Evolutionary conservation across 2,113 vertebrate genomes (phyloP), one percentile per base, ranked within the genome.

Genomic region (Gavialis gangeticus): DNA sequence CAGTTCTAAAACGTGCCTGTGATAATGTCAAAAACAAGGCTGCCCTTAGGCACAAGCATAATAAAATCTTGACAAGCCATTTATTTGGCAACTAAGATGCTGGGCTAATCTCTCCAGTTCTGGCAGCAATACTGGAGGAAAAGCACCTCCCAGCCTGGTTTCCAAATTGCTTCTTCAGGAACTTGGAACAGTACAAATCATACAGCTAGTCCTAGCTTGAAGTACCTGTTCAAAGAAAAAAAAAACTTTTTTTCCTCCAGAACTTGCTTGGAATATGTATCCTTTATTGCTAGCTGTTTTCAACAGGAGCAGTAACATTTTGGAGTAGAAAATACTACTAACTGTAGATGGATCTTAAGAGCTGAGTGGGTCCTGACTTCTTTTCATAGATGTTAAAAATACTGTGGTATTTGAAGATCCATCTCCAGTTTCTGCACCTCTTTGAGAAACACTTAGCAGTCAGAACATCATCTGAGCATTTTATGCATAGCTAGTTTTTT

Each of bases 201-300:
- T 71, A 37, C 59, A 56, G 4, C 7, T 56, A 88, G 67, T 82
- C 92, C 75, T 93, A 92, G 80, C 86, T 86, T 90, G 90, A 90
- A 95, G 86, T 83, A 67, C 9, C 19, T 28, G 59, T 96, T 95
- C 95, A 96, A 90, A 94, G 88, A 78, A 92, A 96, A 92, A 95
- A 93, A 96, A 96, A 88, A 88, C 67, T 27, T 85, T 58, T 25
- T 85, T 90, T 96, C 67, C 73, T 96, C 69, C 57, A 92, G 88
- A 84, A 87, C 66, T 87, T 67, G 59, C 63, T 90, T 10, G 92
- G 80, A 54, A 24, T 71, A 59, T 24, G 2, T 87, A 22, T 79
- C 17, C 90, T 95, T 94, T 92, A 78, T 85, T 95, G 85, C 69
- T 84, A 91, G 67, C 75, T 60, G 89, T 92, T 86, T 34, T 71